Conservation (phyloP, 2,113 vertebrate genomes). For the Vimba vimba region DNA sequence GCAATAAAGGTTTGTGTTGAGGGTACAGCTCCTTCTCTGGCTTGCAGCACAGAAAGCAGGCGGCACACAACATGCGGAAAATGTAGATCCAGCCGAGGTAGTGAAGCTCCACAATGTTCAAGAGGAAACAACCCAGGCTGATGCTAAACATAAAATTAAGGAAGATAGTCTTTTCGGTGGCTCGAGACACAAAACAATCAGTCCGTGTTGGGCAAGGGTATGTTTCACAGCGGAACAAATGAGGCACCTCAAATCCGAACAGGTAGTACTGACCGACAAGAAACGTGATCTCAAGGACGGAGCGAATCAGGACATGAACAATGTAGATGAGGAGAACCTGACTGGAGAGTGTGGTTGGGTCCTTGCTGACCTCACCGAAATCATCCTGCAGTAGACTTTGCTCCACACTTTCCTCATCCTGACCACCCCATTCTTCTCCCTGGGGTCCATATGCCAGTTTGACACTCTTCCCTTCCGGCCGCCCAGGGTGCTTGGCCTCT, state of each 20-base stretch:
- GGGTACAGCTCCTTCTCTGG: constrained; percentile 58
- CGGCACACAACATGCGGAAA: constrained; percentile 64
- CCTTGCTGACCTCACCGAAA: constrained; percentile 60
- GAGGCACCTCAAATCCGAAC: constrained; percentile 72
- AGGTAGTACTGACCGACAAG: constrained; percentile 70
- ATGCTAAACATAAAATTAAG: constrained; percentile 74
- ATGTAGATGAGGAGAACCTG: constrained; percentile 71
- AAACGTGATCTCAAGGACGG: constrained; percentile 71
- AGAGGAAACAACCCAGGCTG: constrained; percentile 70
- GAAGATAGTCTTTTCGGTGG: constrained; percentile 73
- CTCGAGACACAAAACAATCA: constrained; percentile 73
- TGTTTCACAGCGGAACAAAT: constrained; percentile 69
- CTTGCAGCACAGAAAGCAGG: constrained; percentile 65
- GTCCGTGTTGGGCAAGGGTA: constrained; percentile 70
- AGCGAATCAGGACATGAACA: constrained; percentile 66
- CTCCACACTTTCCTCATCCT: constrained; percentile 54
- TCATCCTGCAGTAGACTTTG: constrained; percentile 60
- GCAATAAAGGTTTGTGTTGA: constrained; percentile 66
- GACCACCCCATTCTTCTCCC: constrained; percentile 56
- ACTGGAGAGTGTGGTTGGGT: constrained; percentile 66
- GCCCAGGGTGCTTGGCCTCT: constrained; percentile 39
- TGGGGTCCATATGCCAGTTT: constrained; percentile 47
- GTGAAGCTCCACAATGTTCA: constrained; percentile 72
- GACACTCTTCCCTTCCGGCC: constrained; percentile 15
- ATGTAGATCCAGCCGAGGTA: constrained; percentile 72